Base-by-base conservation (phyloP, 2,113 vertebrate genomes). In the Xenotilapia leptura region DNA sequence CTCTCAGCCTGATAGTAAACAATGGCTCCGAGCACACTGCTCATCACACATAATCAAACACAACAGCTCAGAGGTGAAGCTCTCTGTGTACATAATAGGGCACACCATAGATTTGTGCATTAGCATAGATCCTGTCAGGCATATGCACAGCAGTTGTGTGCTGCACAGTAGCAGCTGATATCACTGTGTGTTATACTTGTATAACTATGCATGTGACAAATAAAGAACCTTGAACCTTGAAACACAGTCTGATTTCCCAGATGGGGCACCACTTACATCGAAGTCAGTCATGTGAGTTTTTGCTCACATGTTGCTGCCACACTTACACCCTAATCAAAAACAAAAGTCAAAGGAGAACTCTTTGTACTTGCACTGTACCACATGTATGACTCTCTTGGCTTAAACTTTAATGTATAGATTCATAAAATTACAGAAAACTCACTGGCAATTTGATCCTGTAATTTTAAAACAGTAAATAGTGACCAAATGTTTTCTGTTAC, bases 391-490 rank as follows among this genome's bases (percentile, higher is more conserved):
- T 38, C 60, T 38, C 19, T 65, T 12, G 60, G 33, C 10, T 0
- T 65, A 65, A 65, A 13, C 0, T 21, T 65, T 1, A 65, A 65
- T 38, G 4, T 38, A 65, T 65, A 65, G 10, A 38, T 65, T 65
- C 31, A 38, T 65, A 38, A 38, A 65, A 65, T 65, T 5, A 38
- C 60, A 65, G 33, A 65, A 65, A 68, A 21, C 19, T 40, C 2
- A 2, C 33, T 68, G 33, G 19, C 6, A 21, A 38, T 38, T 65
- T 65, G 60, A n/a, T 65, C 33, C 19, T 38, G 62, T 68, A 38
- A 14, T 38, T 68, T 68, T 21, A 68, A 40, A 68, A 0, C 19
- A 0, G 62, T 40, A 68, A 68, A 0, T 14, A 68, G 33, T 68
- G 19, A 68, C 11, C 11, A 38, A 68, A 68, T 21, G 0, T 68